A percentile compares a stretch with the other conserved stretches of the same genome.
These are phyloP conservation scores for Cordilura impudica DNA, from an alignment of 2,888 invertebrate genomes.

Conservation along the genomic window DNA sequence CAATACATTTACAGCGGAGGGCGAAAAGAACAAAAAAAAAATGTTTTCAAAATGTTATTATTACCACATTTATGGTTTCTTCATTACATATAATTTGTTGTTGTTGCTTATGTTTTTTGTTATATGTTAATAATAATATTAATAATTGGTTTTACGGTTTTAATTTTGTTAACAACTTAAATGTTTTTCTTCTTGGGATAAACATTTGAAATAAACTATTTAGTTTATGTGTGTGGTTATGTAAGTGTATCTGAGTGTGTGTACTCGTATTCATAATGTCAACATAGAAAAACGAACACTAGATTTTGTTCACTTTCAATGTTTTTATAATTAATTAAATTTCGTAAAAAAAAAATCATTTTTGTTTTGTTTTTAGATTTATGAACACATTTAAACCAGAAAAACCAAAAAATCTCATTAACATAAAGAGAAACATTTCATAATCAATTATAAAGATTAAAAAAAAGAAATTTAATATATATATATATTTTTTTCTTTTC, in stretches of 20 bases:
- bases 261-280: constrained; percentile 48
- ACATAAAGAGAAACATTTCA: background rate
- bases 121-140: constrained; percentile 6
- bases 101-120: constrained; percentile 2
- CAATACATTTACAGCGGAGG: constrained; percentile 79
- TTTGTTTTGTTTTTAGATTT: background rate
- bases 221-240: background rate
- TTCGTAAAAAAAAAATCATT: background rate
- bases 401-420: background rate
- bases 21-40: constrained; percentile 77
- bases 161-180: constrained; percentile 24
- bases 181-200: background rate
- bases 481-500: too few species aligned
- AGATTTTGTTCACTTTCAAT: background rate
- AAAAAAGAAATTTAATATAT: background rate
- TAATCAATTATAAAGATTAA: background rate
- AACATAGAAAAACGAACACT: background rate
- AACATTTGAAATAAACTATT: background rate
- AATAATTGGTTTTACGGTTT: constrained; percentile 2
- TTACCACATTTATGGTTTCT: constrained; percentile 37
- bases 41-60: constrained; percentile 64
- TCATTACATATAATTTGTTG: constrained; percentile 66
- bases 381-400: background rate
- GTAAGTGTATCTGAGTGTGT: too few species aligned
- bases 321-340: background rate